Conservation (phyloP, 2,888 invertebrate genomes). For the Brenthis ino region DNA sequence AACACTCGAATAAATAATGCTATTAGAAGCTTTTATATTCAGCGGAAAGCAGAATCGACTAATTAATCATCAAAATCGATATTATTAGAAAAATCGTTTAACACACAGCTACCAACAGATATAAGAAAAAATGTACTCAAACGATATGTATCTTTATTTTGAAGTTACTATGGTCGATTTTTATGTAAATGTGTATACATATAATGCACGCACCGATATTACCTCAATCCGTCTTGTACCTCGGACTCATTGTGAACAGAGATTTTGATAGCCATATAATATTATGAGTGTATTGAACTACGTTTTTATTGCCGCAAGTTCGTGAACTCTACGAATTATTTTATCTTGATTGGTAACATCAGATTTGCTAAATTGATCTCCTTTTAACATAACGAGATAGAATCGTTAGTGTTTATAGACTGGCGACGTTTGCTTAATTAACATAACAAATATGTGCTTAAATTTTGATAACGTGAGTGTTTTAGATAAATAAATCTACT, state of each 20-base stretch:
- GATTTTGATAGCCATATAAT: slow-evolving; percentile 45
- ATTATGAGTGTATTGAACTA: slow-evolving; percentile 45
- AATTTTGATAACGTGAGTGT: slow-evolving; percentile 3
- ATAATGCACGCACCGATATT: slow-evolving; percentile 38
- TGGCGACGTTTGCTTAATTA: slow-evolving; percentile 19
- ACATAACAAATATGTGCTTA: slow-evolving; percentile 14
- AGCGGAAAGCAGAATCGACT: slow-evolving; percentile 44
- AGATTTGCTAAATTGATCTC: slow-evolving; percentile 37
- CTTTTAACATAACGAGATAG: slow-evolving; percentile 27
- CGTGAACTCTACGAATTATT: slow-evolving; percentile 37
- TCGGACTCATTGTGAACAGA: slow-evolving; percentile 45
- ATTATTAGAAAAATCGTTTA: slow-evolving; percentile 57
- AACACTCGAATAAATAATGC: slow-evolving; percentile 18
- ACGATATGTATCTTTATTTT: slow-evolving; percentile 9
- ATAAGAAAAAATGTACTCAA: slow-evolving; percentile 11
- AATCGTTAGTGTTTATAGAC: slow-evolving; percentile 18
- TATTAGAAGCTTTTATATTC: slow-evolving; percentile 36
- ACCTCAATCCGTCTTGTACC: slow-evolving; percentile 52
- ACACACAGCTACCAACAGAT: slow-evolving; percentile 45
- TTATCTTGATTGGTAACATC: slow-evolving; percentile 33
- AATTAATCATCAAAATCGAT: slow-evolving; percentile 61
- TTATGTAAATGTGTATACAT: slow-evolving; percentile 4
- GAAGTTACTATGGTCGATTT: slow-evolving; percentile 27
- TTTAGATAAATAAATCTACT: too few species aligned
- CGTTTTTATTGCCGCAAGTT: slow-evolving; percentile 38